Percentiles rank a stretch among this genome's conserved stretches.
Conservation (phyloP, 2,113 vertebrate species). For the Turnix velox region DNA sequence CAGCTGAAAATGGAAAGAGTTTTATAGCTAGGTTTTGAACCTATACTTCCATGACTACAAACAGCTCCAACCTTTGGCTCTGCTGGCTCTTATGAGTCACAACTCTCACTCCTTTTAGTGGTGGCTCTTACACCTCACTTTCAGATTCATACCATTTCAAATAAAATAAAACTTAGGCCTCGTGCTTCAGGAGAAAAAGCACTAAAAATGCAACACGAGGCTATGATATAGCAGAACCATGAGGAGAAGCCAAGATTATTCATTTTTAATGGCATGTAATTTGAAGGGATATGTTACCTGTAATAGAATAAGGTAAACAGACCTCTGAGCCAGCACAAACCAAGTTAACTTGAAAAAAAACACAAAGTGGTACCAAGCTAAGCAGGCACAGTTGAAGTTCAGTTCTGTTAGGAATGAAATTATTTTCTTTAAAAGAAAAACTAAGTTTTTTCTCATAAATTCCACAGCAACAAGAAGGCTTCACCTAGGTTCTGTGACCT, state of each 20-base stretch:
- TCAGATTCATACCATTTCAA: not conserved
- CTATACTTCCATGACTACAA: not conserved
- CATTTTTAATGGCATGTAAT: not conserved
- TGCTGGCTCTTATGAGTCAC: not conserved
- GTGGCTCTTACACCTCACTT: not conserved
- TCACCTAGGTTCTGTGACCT: not conserved
- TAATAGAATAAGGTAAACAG: not conserved
- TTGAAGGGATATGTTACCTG: not conserved
- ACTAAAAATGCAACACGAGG: not conserved
- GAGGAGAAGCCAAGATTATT: not conserved
- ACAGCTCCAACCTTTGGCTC: not conserved
- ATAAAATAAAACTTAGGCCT: not conserved
- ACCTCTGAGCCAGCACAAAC: not conserved
- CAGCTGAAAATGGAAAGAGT: not conserved
- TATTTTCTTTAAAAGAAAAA: not conserved
- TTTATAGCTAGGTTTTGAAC: not conserved
- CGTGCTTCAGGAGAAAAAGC: not conserved
- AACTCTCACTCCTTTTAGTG: not conserved
- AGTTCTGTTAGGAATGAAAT: not conserved
- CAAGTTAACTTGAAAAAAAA: not conserved
- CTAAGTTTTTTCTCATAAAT: not conserved
- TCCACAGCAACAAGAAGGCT: not conserved
- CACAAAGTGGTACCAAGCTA: rapidly evolving
- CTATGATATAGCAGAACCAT: not conserved
- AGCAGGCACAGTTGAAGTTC: not conserved